Conservation (phyloP, 2,888 invertebrate species). For the Periphyllus acericola region DNA sequence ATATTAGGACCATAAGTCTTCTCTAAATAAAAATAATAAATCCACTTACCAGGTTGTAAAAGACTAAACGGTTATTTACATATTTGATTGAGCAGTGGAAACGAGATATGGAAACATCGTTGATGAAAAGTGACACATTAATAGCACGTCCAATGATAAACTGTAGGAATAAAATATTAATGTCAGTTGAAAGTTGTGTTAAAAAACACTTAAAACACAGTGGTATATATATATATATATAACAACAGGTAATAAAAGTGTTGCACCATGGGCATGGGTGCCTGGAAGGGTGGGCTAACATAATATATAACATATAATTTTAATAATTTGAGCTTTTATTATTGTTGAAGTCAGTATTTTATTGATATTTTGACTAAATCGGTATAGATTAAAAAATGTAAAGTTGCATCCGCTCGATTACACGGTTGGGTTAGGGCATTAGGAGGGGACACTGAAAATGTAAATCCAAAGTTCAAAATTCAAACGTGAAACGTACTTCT, state of each 20-base stretch:
- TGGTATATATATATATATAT: too few species aligned
- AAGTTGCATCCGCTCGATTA: too few species aligned
- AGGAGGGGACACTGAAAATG: too few species aligned
- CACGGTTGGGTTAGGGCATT: too few species aligned
- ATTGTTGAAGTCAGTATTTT: neutral
- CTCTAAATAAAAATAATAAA: neutral
- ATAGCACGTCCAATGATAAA: conserved; percentile 10
- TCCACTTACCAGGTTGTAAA: conserved; percentile 26
- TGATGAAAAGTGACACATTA: neutral
- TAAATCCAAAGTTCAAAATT: too few species aligned
- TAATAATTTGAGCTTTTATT: neutral
- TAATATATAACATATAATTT: too few species aligned
- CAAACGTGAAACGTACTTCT: conserved; percentile 17
- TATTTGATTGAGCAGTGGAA: neutral
- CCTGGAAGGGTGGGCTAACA: too few species aligned
- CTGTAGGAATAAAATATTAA: neutral
- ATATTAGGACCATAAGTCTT: neutral
- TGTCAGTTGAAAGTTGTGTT: too few species aligned
- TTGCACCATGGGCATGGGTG: too few species aligned
- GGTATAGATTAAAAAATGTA: neutral
- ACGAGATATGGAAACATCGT: conserved; percentile 2
- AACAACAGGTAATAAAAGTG: too few species aligned
- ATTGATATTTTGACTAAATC: too few species aligned
- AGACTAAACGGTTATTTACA: neutral
- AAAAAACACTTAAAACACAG: too few species aligned